Conservation (phyloP, 30 jellyfish, hydroid and myxozoan species). For the Phacellophora camtschatica region DNA sequence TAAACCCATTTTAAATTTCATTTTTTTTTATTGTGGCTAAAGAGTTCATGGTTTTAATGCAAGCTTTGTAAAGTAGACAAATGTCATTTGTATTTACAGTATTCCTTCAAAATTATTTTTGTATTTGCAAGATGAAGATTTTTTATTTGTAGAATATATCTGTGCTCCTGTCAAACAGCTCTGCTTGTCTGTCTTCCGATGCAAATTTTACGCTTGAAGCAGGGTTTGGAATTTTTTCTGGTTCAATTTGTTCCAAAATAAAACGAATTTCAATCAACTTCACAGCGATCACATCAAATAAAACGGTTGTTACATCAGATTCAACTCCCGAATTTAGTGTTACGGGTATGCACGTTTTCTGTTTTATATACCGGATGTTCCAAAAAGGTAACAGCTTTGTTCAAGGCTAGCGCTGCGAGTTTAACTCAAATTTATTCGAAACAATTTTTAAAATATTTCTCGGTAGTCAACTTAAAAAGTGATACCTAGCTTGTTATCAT, state of each 20-base stretch:
- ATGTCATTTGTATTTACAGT: too few relatives aligned
- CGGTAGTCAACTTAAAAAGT: too few relatives aligned
- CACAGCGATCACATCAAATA: slow-evolving; percentile 14
- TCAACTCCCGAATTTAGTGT: slow-evolving; percentile 58
- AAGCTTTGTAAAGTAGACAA: too few relatives aligned
- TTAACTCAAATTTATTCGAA: too few relatives aligned
- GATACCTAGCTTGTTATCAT: too few relatives aligned
- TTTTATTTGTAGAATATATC: slow-evolving; percentile 13
- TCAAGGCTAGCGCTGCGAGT: too few relatives aligned
- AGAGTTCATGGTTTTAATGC: too few relatives aligned
- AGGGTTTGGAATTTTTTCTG: slow-evolving; percentile 76
- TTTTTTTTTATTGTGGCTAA: too few relatives aligned
- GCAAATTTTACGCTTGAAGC: slow-evolving; percentile 40
- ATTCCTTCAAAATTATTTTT: background rate
- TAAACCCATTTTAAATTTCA: too few relatives aligned
- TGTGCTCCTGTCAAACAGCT: slow-evolving; percentile 1
- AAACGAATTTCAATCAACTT: slow-evolving; percentile 35
- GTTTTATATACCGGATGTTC: background rate
- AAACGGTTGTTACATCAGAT: slow-evolving; percentile 48
- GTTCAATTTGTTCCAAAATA: slow-evolving; percentile 79
- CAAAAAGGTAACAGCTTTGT: too few relatives aligned
- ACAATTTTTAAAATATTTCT: too few relatives aligned
- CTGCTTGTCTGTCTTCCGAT: slow-evolving; percentile 62
- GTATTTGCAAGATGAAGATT: background rate
- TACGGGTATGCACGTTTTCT: slow-evolving; percentile 36